Evolutionary conservation across 2,888 invertebrate genomes (phyloP), one percentile per base, ranked within the genome.

Genomic region (Dolichomitus sp.): DNA sequence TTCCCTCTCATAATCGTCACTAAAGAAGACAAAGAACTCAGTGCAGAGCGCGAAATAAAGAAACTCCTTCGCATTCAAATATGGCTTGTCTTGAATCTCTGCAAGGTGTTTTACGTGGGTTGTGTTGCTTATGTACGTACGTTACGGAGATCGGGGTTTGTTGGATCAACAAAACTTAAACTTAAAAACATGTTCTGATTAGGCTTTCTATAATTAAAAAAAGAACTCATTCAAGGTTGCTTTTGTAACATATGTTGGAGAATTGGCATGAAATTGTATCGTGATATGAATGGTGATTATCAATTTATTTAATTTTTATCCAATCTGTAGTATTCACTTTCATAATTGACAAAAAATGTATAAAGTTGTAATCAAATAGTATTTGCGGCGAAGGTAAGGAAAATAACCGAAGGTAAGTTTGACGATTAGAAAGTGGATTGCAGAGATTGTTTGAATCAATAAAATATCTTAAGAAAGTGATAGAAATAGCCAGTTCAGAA

Each of bases 41-140:
- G 48, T 70, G 61, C 27, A n/a, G 19, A 37, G 61, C n/a, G 17
- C 59, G 83, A 80, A 73, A 83, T 77, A 83, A 77, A 83, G 83
- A 75, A 76, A 73, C 76, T 80, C 76, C 80, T 83, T 80, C 54
- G 73, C 77, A 83, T 77, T 83, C 73, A 74, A 69, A 73, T 77
- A 48, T 77, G 63, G 73, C 69, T 80, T 54, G 83, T 83, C 83
- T 83, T 83, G 83, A 80, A 80, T 80, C 54, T 57, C 76, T 76
- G 73, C 48, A 83, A 80, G 80, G 80, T 76, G 76, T 68, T 80
- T 59, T 27, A 69, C 63, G 59, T 17, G 17, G 17, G 19, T 68
- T 61, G 40, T 54, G 42, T n/a, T 63, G 63, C 37, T 77, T 70
- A 33, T 54, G 6, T 6, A 14, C 30, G 9, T 48, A 30, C 30